Evolutionary conservation across 2,888 invertebrate species (phyloP).

Genomic region (Dichetophora obliterata): DNA sequence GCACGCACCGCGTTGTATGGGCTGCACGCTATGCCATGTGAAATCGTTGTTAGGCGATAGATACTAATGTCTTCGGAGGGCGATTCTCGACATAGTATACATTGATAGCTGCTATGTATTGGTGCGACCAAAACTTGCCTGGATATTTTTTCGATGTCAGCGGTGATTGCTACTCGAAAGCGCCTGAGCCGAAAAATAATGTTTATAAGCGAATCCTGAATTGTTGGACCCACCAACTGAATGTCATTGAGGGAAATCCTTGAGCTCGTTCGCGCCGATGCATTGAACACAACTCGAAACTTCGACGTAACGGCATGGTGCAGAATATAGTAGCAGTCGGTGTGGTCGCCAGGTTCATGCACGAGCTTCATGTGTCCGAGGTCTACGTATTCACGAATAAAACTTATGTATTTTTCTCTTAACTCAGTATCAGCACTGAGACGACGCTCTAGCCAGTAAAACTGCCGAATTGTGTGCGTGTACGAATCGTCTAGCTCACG

Average conservation of each 20-base stretch:
- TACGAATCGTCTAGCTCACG: slow-evolving; percentile 17
- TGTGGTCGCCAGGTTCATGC: slow-evolving; percentile 33
- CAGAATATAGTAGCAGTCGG: slow-evolving; percentile 28
- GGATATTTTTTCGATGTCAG: slow-evolving; percentile 41
- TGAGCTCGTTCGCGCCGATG: no score
- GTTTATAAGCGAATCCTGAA: slow-evolving; percentile 24
- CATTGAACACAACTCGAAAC: no score
- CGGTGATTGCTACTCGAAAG: neutral
- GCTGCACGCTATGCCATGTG: neutral
- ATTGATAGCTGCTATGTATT: slow-evolving; percentile 11
- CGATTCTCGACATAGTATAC: slow-evolving; percentile 10
- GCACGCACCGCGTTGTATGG: neutral
- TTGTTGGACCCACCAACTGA: slow-evolving; percentile 11
- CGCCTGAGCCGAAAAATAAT: neutral
- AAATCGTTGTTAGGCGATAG: neutral
- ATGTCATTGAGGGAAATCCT: no score
- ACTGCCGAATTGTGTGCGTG: neutral
- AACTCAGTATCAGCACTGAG: slow-evolving; percentile 11
- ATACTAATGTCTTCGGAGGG: neutral
- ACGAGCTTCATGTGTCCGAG: slow-evolving; percentile 36
- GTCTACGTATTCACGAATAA: slow-evolving; percentile 24
- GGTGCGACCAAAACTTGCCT: slow-evolving; percentile 8
- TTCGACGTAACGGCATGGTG: no score
- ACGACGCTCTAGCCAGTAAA: slow-evolving; percentile 29
- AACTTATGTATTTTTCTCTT: no score